Evolutionary conservation across 1,140 invertebrate species (phyloP).

Genomic region (Neodiprion virginianus): DNA sequence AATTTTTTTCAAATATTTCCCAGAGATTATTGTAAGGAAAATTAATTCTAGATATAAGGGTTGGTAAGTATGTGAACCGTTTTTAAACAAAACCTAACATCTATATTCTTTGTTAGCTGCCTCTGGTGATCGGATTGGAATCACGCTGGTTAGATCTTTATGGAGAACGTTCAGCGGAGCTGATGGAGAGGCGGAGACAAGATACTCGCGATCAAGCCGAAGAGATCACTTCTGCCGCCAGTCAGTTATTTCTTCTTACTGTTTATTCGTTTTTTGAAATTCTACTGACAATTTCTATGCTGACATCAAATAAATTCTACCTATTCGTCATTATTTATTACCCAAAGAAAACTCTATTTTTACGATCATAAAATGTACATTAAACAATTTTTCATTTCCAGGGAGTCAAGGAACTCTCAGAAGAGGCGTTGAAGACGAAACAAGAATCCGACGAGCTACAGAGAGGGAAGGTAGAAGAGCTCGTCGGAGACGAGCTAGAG

Average conservation of each 20-base stretch:
- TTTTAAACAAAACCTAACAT: not conserved
- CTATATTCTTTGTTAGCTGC: slow-evolving; percentile 69
- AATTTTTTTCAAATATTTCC: not conserved
- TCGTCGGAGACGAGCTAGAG: slow-evolving; percentile 75
- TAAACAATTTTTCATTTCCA: slow-evolving; percentile 33
- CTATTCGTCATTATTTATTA: not conserved
- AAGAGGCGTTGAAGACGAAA: slow-evolving; percentile 71
- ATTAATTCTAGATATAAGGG: not conserved
- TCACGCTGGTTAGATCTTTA: slow-evolving; percentile 77
- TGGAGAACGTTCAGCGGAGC: slow-evolving; percentile 73
- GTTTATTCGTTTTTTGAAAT: not conserved
- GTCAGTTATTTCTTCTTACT: slow-evolving; percentile 59
- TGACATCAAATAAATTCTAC: not conserved
- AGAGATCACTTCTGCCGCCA: slow-evolving; percentile 76
- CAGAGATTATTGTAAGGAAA: slow-evolving; percentile 1
- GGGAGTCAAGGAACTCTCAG: slow-evolving; percentile 55
- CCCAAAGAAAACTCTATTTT: slow-evolving; percentile 10
- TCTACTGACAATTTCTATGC: not conserved
- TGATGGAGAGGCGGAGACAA: slow-evolving; percentile 83
- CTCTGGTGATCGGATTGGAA: slow-evolving; percentile 79
- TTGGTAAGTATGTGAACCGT: not conserved
- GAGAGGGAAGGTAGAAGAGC: slow-evolving; percentile 90
- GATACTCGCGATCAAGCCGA: slow-evolving; percentile 94
- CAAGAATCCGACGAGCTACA: slow-evolving; percentile 78
- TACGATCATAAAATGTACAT: not conserved